A percentile compares a stretch with the other conserved stretches of the same genome.
These are phyloP conservation scores for Rotaria socialis DNA, from an alignment of 2,888 invertebrate genomes.

Conservation along the genomic window DNA sequence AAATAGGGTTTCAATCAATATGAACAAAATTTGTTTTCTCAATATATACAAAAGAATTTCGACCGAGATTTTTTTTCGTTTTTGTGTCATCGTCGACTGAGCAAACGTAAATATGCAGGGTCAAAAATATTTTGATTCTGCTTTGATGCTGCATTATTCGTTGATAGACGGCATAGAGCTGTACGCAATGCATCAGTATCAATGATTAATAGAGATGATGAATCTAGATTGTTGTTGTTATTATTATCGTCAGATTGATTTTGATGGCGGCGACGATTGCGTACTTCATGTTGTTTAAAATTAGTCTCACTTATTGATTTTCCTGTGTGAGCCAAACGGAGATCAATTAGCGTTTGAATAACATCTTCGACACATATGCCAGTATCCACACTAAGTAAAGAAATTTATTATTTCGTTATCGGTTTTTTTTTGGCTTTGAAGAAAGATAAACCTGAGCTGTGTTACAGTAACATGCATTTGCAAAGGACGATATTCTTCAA, in stretches of 20 bases:
- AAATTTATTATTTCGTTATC: no score
- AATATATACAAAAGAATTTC: no score
- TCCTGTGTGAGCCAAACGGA: neutral
- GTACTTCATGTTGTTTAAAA: neutral
- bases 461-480: neutral
- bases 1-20: no score
- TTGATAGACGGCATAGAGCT: neutral
- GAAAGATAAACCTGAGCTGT: neutral
- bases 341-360: constrained; percentile 1
- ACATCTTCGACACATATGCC: constrained; percentile 29
- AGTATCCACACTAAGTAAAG: neutral
- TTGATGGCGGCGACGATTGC: neutral
- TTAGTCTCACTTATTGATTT: neutral
- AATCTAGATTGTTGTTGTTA: neutral
- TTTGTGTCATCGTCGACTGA: neutral
- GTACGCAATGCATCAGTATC: neutral
- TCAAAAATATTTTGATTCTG: constrained; percentile 11
- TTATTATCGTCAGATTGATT: neutral
- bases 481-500: neutral
- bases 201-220: neutral
- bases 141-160: neutral
- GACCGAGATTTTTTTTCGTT: no score
- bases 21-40: no score
- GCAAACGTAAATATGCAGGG: neutral
- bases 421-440: neutral